phyloP scores from a whole-genome alignment of 2,797 vertebrate genomes.

The Loriculus beryllinus region DNA sequence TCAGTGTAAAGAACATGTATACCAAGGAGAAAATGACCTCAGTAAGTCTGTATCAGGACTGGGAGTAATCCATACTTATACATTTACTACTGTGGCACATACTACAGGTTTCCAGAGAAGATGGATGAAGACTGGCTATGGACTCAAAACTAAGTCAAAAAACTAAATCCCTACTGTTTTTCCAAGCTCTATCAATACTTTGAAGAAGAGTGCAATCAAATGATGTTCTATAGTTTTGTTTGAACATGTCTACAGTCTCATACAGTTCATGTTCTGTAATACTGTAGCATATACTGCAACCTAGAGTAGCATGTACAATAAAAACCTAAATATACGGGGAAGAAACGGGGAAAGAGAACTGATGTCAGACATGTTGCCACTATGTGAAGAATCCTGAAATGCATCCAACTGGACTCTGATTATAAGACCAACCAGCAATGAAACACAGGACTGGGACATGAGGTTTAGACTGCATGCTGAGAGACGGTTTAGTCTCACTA shows the following conservation, averaged over 20 bases:
- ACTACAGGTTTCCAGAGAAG: not conserved
- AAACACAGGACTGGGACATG: not conserved
- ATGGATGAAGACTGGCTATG: not conserved
- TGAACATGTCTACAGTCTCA: not conserved
- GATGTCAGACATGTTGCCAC: not conserved
- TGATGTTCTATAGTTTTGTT: not conserved
- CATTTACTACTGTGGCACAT: rapidly evolving
- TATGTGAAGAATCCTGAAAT: not conserved
- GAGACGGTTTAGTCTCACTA: not conserved
- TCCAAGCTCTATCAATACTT: not conserved
- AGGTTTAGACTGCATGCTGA: rapidly evolving
- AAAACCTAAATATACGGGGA: not conserved
- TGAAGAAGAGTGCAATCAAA: not conserved
- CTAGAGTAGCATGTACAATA: not conserved
- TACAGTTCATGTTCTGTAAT: not conserved
- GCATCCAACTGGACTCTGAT: not conserved
- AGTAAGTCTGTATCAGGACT: not conserved
- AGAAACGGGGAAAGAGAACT: not conserved
- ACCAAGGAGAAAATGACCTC: not conserved
- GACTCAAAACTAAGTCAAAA: not conserved
- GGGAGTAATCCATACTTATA: not conserved
- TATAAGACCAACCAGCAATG: not conserved
- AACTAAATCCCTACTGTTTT: not conserved
- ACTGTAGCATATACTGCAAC: not conserved
- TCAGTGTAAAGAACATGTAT: not conserved